Conservation (phyloP, 2,797 vertebrate genomes). For the Alectoris magna region DNA sequence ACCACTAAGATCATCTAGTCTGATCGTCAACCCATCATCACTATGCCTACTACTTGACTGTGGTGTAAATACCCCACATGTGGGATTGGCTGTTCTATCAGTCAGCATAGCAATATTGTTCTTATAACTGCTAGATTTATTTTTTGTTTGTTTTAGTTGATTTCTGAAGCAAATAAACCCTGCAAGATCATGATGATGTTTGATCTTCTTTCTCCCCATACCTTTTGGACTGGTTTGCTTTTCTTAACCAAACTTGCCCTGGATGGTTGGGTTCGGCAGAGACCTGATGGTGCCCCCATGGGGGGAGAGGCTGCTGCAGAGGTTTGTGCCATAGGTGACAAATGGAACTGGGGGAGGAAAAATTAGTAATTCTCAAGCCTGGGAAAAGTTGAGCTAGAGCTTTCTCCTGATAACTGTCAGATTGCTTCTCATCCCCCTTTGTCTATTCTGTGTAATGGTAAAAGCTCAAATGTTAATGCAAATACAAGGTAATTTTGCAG, state of each 20-base stretch:
- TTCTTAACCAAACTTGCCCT: not conserved
- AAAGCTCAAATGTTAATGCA: conserved; percentile 7
- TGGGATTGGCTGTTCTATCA: not conserved
- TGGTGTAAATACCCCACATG: not conserved
- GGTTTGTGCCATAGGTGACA: not conserved
- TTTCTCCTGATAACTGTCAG: not conserved
- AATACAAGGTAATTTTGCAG: conserved; percentile 16
- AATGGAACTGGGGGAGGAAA: not conserved
- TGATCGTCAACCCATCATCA: too few relatives aligned
- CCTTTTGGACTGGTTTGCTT: not conserved
- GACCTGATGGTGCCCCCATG: not conserved
- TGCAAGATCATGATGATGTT: not conserved
- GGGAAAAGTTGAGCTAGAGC: not conserved
- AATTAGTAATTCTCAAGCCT: not conserved
- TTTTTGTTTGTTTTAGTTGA: not conserved
- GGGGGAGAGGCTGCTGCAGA: not conserved
- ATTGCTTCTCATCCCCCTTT: not conserved
- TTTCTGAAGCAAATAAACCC: not conserved
- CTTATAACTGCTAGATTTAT: not conserved
- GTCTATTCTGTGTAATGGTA: not conserved
- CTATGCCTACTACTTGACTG: not conserved
- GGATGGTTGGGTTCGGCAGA: not conserved
- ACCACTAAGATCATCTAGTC: too few relatives aligned
- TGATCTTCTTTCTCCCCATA: not conserved
- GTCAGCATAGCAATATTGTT: not conserved